Evolutionary conservation across 2,888 invertebrate genomes (phyloP).

Genomic region (Leptopterna dolabrata): DNA sequence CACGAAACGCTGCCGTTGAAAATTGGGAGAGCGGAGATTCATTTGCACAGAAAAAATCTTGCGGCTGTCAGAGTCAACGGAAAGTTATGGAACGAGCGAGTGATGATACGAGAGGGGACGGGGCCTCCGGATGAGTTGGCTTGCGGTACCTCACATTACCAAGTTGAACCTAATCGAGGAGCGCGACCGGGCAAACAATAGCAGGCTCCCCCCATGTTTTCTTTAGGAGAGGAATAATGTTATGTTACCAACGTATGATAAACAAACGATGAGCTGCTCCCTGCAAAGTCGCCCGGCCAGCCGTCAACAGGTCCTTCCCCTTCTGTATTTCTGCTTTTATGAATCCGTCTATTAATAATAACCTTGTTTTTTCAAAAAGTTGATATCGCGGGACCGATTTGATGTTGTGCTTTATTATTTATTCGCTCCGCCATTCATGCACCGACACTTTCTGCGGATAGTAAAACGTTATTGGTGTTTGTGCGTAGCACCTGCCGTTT

Average conservation of each 20-base stretch:
- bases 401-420: neutral
- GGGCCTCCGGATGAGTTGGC: neutral
- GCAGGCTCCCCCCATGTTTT: neutral
- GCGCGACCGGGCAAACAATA: neutral
- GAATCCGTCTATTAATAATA: neutral
- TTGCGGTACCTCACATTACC: neutral
- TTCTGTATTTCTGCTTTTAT: neutral
- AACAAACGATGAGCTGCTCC: neutral
- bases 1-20: too few species aligned
- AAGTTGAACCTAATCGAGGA: neutral
- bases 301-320: neutral
- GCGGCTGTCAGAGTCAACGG: neutral
- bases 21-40: too few species aligned
- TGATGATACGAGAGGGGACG: neutral
- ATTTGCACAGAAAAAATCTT: neutral
- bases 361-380: neutral
- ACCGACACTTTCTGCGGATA: neutral
- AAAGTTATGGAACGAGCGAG: neutral
- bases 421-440: neutral
- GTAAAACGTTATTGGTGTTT: neutral
- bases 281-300: neutral
- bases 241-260: slow-evolving; percentile 2
- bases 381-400: neutral
- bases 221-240: slow-evolving; percentile 1
- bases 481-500: neutral